Evolutionary conservation across 2,888 invertebrate genomes (phyloP).

Genomic region (Clusia tigrina): DNA sequence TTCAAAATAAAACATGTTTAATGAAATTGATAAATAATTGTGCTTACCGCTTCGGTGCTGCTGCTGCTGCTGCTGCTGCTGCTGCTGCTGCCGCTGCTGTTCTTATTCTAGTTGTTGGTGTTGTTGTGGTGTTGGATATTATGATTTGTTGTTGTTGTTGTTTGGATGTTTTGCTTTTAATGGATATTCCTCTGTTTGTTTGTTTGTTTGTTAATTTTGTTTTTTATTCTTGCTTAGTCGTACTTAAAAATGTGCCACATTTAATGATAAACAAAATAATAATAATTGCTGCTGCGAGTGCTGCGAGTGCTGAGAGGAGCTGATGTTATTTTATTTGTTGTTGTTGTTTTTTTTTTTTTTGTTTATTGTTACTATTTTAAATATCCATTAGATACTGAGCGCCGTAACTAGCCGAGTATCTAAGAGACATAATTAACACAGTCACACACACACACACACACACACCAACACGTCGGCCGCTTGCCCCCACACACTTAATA

Average conservation of each 20-base stretch:
- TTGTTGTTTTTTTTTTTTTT: slow-evolving; percentile 7
- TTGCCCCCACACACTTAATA: not conserved
- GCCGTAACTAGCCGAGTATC: not conserved
- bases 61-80: too few species aligned
- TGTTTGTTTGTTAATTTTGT: not conserved
- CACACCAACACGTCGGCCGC: not conserved
- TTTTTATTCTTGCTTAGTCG: not conserved
- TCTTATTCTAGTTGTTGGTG: too few species aligned
- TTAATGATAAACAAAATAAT: not conserved
- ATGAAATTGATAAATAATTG: too few species aligned
- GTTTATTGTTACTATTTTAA: not conserved
- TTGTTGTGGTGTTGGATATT: too few species aligned
- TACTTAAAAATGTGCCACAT: too few species aligned
- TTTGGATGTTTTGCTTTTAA: too few species aligned
- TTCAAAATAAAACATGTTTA: too few species aligned
- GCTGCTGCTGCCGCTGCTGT: too few species aligned
- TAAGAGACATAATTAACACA: not conserved
- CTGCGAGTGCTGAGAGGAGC: not conserved
- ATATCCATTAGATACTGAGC: not conserved
- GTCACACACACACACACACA: slow-evolving; percentile 13
- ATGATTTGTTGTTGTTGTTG: too few species aligned
- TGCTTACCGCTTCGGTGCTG: too few species aligned
- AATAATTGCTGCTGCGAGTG: not conserved
- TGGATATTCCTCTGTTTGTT: not conserved
- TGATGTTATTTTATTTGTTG: slow-evolving; percentile 1